Conservation (phyloP, 2,888 invertebrate species). For the Calameuta idolon region DNA sequence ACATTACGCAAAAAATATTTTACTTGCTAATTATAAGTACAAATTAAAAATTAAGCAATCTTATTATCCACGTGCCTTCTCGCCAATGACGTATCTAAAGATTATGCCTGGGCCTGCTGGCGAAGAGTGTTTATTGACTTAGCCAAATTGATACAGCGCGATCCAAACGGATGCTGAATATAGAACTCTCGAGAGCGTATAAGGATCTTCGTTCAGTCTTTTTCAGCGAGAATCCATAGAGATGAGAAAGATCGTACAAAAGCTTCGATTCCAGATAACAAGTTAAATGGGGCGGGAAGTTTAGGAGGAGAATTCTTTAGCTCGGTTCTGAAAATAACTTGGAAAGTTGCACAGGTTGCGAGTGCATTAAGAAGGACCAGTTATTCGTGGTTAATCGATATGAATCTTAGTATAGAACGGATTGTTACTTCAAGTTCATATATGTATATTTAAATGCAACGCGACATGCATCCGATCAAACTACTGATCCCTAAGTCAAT, state of each 20-base stretch:
- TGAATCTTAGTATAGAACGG: not conserved
- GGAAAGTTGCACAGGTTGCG: not conserved
- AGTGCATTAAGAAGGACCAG: not conserved
- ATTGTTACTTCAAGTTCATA: not conserved
- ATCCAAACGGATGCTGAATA: constrained; percentile 24
- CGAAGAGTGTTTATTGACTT: constrained; percentile 19
- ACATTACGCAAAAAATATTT: not conserved
- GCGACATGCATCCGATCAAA: not conserved
- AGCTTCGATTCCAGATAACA: not conserved
- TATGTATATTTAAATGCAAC: not conserved
- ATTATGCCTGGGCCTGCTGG: not conserved
- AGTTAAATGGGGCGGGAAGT: not conserved
- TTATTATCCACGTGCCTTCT: not conserved
- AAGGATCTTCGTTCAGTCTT: not conserved
- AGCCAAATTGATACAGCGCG: constrained; percentile 22
- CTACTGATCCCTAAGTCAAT: not conserved
- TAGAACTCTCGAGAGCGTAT: constrained; percentile 11
- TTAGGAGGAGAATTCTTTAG: not conserved
- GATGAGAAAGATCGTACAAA: not conserved
- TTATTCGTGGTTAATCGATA: not conserved
- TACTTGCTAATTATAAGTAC: not conserved
- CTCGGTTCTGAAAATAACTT: not conserved
- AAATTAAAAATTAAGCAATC: not conserved
- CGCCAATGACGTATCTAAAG: not conserved
- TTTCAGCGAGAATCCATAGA: not conserved